Evolutionary conservation across 2,888 invertebrate species (phyloP).

Genomic region (Emmelina monodactyla): DNA sequence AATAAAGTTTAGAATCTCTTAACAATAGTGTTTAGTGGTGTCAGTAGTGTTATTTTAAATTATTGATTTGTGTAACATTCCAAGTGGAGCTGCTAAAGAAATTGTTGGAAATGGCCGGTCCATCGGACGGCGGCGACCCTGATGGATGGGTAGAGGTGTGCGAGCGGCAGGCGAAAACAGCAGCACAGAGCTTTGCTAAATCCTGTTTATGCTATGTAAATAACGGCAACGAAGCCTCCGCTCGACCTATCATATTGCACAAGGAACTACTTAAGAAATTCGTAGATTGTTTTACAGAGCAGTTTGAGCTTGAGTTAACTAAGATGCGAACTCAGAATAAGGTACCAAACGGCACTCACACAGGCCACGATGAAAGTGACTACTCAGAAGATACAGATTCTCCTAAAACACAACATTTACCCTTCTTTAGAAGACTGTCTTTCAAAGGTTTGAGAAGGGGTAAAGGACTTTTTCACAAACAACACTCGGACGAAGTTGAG

Average conservation of each 20-base stretch:
- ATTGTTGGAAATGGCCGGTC: conserved; percentile 61
- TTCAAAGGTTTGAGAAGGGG: conserved; percentile 87
- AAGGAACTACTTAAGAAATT: conserved; percentile 84
- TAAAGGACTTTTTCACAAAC: conserved; percentile 86
- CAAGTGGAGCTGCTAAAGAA: conserved; percentile 63
- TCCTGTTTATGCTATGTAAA: conserved; percentile 82
- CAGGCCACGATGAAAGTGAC: conserved; percentile 67
- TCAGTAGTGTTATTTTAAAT: conserved; percentile 11
- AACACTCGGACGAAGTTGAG: conserved; percentile 87
- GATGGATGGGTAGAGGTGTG: conserved; percentile 85
- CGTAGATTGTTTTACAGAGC: conserved; percentile 83
- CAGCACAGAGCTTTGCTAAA: conserved; percentile 88
- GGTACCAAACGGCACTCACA: conserved; percentile 54
- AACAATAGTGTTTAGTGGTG: conserved; percentile 21
- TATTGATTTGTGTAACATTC: conserved; percentile 30
- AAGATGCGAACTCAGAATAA: conserved; percentile 52
- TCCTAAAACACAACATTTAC: conserved; percentile 81
- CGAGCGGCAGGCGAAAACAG: conserved; percentile 84
- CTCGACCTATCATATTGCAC: conserved; percentile 72
- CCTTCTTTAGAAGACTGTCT: conserved; percentile 85
- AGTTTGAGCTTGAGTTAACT: conserved; percentile 82
- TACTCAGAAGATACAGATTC: conserved; percentile 82
- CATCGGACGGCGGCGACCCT: conserved; percentile 68
- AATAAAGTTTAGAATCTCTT: conserved; percentile 29
- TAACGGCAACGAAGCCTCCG: conserved; percentile 70